Conservation (phyloP, 2,797 vertebrate genomes). For the Syngnathus acus region DNA sequence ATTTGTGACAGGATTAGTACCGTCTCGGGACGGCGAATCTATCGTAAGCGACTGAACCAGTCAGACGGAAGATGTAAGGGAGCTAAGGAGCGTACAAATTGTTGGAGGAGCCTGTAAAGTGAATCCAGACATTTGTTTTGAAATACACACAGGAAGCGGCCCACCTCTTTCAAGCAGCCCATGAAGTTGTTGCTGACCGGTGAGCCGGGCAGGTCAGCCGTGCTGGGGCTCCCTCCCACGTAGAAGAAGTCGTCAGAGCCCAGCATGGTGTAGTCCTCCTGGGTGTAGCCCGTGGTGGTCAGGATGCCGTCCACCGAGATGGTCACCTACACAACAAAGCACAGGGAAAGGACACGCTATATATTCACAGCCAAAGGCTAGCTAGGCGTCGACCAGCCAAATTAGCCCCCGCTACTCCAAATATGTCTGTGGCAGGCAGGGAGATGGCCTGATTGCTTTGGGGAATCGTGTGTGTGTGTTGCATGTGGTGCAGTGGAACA, state of each 20-base stretch:
- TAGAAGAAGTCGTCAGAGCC: constrained; percentile 99
- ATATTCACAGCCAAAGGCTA: constrained; percentile 86
- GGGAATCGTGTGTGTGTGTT: constrained; percentile 42
- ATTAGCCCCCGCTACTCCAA: constrained; percentile 63
- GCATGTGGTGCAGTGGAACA: not conserved
- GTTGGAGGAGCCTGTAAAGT: not conserved
- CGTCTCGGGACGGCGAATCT: not conserved
- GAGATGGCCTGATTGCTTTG: constrained; percentile 45
- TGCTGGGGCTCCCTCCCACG: constrained; percentile 98
- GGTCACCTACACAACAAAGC: constrained; percentile 99
- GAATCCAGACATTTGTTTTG: not conserved
- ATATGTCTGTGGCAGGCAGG: constrained; percentile 50
- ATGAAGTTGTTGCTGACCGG: constrained; percentile 99
- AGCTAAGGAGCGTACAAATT: not conserved
- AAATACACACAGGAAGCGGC: constrained; percentile 4
- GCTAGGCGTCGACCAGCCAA: constrained; percentile 67
- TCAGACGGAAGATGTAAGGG: not conserved
- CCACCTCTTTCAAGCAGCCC: constrained; percentile 98
- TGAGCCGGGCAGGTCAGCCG: constrained; percentile 95
- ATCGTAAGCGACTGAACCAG: not conserved
- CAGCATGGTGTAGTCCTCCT: constrained; percentile 99
- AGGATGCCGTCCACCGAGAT: constrained; percentile 99
- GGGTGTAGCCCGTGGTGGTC: constrained; percentile 98
- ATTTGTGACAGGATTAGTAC: not conserved
- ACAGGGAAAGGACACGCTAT: constrained; percentile 99